Evolutionary conservation across 2,113 vertebrate genomes (phyloP).

Genomic region (Cyrtonyx montezumae): DNA sequence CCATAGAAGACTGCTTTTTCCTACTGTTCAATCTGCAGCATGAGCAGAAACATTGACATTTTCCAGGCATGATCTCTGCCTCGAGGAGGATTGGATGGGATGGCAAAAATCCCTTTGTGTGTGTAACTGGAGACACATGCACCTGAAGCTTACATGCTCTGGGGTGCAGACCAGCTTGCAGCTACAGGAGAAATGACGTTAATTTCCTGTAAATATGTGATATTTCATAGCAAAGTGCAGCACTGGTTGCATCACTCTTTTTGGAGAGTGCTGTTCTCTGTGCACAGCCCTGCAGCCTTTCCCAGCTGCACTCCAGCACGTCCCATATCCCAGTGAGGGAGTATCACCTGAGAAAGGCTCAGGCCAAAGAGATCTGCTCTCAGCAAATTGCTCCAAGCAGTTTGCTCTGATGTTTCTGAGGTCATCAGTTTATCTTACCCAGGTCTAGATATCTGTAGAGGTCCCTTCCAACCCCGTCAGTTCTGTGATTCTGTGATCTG

Average conservation of each 20-base stretch:
- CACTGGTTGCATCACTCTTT: not conserved
- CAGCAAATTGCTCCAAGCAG: not conserved
- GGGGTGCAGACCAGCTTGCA: not conserved
- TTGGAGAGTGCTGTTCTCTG: not conserved
- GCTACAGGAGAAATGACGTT: not conserved
- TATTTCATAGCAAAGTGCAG: not conserved
- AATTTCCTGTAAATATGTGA: not conserved
- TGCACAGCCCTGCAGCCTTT: fast-evolving
- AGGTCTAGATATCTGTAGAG: not conserved
- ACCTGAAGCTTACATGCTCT: not conserved
- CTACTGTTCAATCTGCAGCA: not conserved
- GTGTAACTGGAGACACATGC: not conserved
- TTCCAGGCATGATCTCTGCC: not conserved
- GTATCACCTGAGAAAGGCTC: fast-evolving
- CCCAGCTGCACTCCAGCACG: fast-evolving
- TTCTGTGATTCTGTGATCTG: not conserved
- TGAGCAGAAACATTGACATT: not conserved
- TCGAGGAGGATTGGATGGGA: not conserved
- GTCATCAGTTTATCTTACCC: not conserved
- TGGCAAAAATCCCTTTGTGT: not conserved
- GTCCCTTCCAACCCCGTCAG: too few species aligned
- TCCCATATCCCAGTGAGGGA: not conserved
- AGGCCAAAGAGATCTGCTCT: not conserved
- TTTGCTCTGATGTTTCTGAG: not conserved
- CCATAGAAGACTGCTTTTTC: not conserved